These are phyloP conservation scores for Hozukius guyotensis DNA, from an alignment of 2,797 vertebrate species.

Conservation along the genomic window DNA sequence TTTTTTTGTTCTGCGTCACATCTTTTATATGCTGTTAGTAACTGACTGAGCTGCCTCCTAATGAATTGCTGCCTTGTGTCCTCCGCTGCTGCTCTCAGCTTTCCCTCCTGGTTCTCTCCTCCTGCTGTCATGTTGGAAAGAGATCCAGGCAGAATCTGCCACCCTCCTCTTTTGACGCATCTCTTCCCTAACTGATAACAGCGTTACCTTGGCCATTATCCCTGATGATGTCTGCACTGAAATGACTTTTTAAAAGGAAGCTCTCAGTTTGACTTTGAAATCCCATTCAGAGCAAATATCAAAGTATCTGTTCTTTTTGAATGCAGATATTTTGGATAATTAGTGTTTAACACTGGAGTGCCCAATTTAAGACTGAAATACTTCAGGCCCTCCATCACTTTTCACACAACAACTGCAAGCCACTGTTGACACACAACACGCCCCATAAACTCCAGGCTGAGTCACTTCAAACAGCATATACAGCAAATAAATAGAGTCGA, in stretches of 20 bases:
- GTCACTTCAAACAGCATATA: not conserved
- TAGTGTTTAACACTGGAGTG: not conserved
- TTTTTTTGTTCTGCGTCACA: conserved; percentile 8
- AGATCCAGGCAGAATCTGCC: conserved; percentile 62
- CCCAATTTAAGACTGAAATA: not conserved
- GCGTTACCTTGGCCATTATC: conserved; percentile 66
- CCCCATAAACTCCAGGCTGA: not conserved
- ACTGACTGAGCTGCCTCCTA: conserved; percentile 68
- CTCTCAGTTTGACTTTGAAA: conserved; percentile 60
- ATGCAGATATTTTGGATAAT: conserved; percentile 19
- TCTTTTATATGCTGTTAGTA: conserved; percentile 62
- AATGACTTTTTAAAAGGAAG: conserved; percentile 46
- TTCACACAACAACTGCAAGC: not conserved
- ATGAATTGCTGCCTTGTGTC: conserved; percentile 62
- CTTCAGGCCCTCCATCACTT: not conserved
- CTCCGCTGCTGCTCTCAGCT: conserved; percentile 43
- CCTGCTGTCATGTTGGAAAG: conserved; percentile 71
- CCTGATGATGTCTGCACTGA: conserved; percentile 38
- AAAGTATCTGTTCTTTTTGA: conserved; percentile 28
- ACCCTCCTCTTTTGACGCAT: conserved; percentile 53
- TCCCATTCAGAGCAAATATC: conserved; percentile 40
- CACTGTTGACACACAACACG: not conserved
- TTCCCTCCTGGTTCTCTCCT: conserved; percentile 56
- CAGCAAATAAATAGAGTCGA: not conserved
- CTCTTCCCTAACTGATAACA: conserved; percentile 56